Evolutionary conservation across 2,113 vertebrate species (phyloP), one percentile per base, ranked within the genome.

Genomic region (Passer montanus): DNA sequence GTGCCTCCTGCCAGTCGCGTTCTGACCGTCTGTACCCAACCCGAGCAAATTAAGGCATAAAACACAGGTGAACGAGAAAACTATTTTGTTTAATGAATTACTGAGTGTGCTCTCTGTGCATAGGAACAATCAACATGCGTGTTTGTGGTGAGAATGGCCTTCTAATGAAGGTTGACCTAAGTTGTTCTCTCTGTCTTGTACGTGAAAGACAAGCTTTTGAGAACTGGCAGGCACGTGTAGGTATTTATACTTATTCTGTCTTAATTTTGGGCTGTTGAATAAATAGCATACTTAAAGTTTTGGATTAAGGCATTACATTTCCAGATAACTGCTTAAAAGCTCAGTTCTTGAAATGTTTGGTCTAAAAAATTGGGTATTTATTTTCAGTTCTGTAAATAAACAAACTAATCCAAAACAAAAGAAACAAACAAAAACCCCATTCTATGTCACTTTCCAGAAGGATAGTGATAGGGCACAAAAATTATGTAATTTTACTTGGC

Each of bases 221-320:
- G 44, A 73, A 33, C 0, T 26, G 59, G 20, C 41, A 74, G 60
- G 52, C 74, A 15, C 1, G 2, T 19, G 52, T 56, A 56, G 58
- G 47, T 58, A 6, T 67, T 67, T 19, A 23, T n/a, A 27, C 35
- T 67, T 49, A 6, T 50, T 83, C n/a, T 55, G 46, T 16, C 3
- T 33, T 58, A 37, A 41, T 50, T 87, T 13, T 31, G 43, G 92
- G 46, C 33, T 58, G 2, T 4, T 44, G 52, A 43, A 21, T 47
- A 66, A 41, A 33, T 37, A 53, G 44, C 62, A 53, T 37, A 41
- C 49, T n/a, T 70, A 7, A 87, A 90, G 69, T 95, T 95, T 84
- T 75, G 64, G 44, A 60, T 30, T 67, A n/a, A 55, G 30, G 66
- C 8, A 2, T 31, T 68, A 1, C 11, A 3, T 82, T 91, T 72